Conservation (phyloP, 2,797 vertebrate species). For the Poeciliopsis gracilis region DNA sequence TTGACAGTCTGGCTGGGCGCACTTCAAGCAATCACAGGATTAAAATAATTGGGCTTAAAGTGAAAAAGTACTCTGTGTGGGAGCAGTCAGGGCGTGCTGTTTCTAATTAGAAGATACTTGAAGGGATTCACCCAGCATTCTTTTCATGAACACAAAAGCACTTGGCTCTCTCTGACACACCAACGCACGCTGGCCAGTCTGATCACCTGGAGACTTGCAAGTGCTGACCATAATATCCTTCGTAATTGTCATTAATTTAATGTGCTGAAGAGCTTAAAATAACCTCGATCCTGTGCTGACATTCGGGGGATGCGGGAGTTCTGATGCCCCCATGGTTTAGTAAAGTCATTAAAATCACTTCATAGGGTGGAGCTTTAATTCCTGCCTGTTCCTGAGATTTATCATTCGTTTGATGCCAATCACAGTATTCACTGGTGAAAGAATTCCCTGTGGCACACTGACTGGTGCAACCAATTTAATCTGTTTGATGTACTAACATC, state of each 20-base stretch:
- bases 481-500: slow-evolving; percentile 52
- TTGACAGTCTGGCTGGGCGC: slow-evolving; percentile 71
- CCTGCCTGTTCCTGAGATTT: slow-evolving; percentile 56
- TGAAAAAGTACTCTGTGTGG: slow-evolving; percentile 78
- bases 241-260: slow-evolving; percentile 76
- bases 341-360: slow-evolving; percentile 78
- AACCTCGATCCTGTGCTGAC: slow-evolving; percentile 53
- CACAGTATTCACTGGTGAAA: slow-evolving; percentile 40
- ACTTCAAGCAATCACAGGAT: slow-evolving; percentile 86
- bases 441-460: slow-evolving; percentile 46
- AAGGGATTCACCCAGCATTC: slow-evolving; percentile 81
- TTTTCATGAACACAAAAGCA: slow-evolving; percentile 57
- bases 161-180: neutral
- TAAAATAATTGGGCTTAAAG: slow-evolving; percentile 82
- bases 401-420: slow-evolving; percentile 68
- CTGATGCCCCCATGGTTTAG: slow-evolving; percentile 49
- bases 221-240: slow-evolving; percentile 57
- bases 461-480: slow-evolving; percentile 59
- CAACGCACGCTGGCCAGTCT: slow-evolving; percentile 14
- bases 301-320: slow-evolving; percentile 53
- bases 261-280: slow-evolving; percentile 55
- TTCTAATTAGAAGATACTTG: slow-evolving; percentile 88
- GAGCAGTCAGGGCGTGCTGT: slow-evolving; percentile 77
- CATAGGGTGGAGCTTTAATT: slow-evolving; percentile 71
- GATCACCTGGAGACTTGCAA: slow-evolving; percentile 42